phyloP scores from a whole-genome alignment of 2,113 vertebrate species.

The Silurus asotus region DNA sequence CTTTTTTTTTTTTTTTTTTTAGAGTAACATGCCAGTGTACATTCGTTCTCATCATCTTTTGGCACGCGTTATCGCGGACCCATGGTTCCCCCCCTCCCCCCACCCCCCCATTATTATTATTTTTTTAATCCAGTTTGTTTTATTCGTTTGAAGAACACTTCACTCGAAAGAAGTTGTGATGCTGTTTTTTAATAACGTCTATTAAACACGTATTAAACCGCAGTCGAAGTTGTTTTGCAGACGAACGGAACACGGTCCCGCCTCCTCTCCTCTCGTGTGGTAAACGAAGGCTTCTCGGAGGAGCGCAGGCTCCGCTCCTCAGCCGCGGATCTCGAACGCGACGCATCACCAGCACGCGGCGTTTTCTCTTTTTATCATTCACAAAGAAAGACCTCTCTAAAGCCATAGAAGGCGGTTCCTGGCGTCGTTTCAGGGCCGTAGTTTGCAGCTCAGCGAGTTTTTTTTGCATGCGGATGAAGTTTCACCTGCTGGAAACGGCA shows the following conservation, averaged over 20 bases:
- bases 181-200: conserved; percentile 70
- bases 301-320: conserved; percentile 2
- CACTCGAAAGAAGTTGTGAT: conserved; percentile 57
- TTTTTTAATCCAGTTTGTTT: conserved; percentile 53
- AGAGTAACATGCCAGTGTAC: conserved; percentile 63
- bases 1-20: conserved; percentile 51
- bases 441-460: background rate
- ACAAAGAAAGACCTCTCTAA: background rate
- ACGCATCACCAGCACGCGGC: conserved; percentile 52
- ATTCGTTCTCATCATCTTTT: conserved; percentile 47
- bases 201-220: conserved; percentile 60
- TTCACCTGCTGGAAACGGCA: background rate
- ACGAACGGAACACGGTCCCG: conserved; percentile 59
- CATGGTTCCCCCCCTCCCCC: conserved; percentile 66
- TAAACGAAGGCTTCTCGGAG: conserved; percentile 2
- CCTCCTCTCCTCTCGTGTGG: background rate
- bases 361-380: conserved; percentile 30
- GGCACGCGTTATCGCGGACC: conserved; percentile 73
- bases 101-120: background rate
- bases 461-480: background rate
- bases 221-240: conserved; percentile 71
- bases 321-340: background rate
- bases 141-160: conserved; percentile 67
- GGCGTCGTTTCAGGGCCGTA: conserved; percentile 45
- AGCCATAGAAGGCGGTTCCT: conserved; percentile 54